A percentile compares a stretch with the other conserved stretches of the same genome.
These are phyloP conservation scores for Lepus oiostolus DNA, from an alignment of 2,797 vertebrate genomes.

Conservation along the genomic window DNA sequence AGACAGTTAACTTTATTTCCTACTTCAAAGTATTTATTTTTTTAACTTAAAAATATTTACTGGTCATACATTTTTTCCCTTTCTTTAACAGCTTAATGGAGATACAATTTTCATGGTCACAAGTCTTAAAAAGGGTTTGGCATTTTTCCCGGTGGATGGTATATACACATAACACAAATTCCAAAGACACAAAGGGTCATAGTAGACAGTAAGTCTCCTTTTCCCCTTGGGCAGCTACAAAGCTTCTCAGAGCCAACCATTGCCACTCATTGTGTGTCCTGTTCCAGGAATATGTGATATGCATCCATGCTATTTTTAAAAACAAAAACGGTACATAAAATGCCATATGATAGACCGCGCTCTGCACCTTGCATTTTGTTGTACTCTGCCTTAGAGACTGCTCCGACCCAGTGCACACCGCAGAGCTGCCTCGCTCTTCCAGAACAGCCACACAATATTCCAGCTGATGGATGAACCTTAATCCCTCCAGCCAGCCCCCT, in stretches of 20 bases:
- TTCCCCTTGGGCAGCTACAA: not conserved
- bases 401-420: rapidly evolving
- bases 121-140: not conserved
- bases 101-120: not conserved
- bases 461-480: not conserved
- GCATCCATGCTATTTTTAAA: not conserved
- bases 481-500: not conserved
- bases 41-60: not conserved
- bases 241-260: not conserved
- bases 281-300: not conserved
- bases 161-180: not conserved
- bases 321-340: not conserved
- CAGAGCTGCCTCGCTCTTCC: not conserved
- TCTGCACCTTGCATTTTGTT: not conserved
- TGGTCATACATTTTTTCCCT: not conserved
- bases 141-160: not conserved
- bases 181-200: not conserved
- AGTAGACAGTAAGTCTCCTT: not conserved
- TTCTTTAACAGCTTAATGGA: not conserved
- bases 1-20: not conserved
- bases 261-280: not conserved
- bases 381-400: rapidly evolving
- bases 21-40: not conserved
- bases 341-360: rapidly evolving
- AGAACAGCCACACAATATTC: rapidly evolving